phyloP scores from a whole-genome alignment of 1,140 invertebrate species.

The Maniola jurtina region DNA sequence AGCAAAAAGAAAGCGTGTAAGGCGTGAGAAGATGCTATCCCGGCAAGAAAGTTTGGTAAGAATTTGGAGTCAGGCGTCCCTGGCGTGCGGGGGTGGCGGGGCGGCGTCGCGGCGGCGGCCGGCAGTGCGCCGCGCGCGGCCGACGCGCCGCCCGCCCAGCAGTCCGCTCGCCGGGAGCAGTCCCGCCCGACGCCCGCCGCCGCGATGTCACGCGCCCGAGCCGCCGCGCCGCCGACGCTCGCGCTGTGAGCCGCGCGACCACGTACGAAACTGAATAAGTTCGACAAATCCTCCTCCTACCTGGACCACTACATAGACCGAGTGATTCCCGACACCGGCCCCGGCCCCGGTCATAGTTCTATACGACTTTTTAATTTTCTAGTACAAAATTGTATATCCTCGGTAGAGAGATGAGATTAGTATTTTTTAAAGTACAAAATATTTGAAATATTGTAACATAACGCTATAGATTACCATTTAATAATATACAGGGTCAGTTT shows the following conservation, averaged over 20 bases:
- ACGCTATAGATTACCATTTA: conserved; percentile 70
- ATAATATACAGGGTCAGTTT: conserved; percentile 78
- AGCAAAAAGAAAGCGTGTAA: conserved; percentile 46
- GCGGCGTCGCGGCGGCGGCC: conserved; percentile 64
- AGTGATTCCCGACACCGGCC: conserved; percentile 44
- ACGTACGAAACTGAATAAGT: conserved; percentile 75
- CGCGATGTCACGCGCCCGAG: conserved; percentile 56
- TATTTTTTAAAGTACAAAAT: conserved; percentile 78
- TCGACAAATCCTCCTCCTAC: conserved; percentile 76
- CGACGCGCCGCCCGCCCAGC: conserved; percentile 50
- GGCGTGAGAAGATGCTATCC: conserved; percentile 49
- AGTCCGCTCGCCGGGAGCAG: conserved; percentile 55
- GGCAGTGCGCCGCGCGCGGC: conserved; percentile 69
- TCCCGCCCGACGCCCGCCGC: conserved; percentile 42
- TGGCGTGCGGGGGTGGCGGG: conserved; percentile 46
- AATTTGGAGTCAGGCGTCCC: conserved; percentile 65
- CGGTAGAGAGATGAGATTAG: conserved; percentile 61
- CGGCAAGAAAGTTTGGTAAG: conserved; percentile 57
- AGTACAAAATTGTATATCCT: conserved; percentile 76
- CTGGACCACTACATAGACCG: conserved; percentile 77
- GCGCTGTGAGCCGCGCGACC: conserved; percentile 49
- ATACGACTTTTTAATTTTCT: conserved; percentile 57
- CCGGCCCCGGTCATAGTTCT: conserved; percentile 37
- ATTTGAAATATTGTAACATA: conserved; percentile 62
- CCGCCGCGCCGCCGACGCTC: conserved; percentile 46